phyloP scores from a whole-genome alignment of 1,140 invertebrate genomes.

The Ectropis grisescens region DNA sequence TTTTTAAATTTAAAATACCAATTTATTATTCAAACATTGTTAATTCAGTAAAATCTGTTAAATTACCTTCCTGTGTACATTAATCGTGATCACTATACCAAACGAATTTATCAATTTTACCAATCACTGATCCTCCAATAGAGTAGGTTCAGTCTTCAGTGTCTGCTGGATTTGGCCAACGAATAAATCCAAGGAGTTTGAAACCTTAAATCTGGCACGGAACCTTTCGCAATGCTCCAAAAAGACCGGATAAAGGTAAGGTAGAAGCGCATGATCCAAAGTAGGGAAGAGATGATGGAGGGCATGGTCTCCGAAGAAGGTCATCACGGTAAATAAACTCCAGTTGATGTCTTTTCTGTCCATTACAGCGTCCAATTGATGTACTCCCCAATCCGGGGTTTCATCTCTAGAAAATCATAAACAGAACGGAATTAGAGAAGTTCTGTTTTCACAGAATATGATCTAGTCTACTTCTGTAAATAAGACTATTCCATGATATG shows the following conservation, averaged over 20 bases:
- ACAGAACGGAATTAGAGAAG: not conserved
- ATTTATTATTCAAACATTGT: too few species aligned
- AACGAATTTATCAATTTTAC: too few species aligned
- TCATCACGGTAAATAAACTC: conserved; percentile 77
- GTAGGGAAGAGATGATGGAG: conserved; percentile 89
- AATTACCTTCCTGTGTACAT: too few species aligned
- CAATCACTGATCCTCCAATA: conserved; percentile 11
- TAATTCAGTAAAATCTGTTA: too few species aligned
- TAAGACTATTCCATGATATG: too few species aligned
- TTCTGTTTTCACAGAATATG: too few species aligned
- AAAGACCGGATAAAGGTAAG: conserved; percentile 76
- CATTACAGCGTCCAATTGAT: conserved; percentile 81
- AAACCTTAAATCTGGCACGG: conserved; percentile 68
- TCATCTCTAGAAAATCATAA: conserved; percentile 32
- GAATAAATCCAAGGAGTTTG: conserved; percentile 73
- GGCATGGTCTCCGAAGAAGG: conserved; percentile 81
- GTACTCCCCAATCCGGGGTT: conserved; percentile 82
- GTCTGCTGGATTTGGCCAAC: conserved; percentile 76
- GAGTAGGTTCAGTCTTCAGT: conserved; percentile 27
- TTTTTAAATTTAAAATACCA: too few species aligned
- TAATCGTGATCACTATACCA: too few species aligned
- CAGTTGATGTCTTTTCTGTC: conserved; percentile 80
- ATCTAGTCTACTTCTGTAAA: too few species aligned
- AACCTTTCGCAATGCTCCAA: conserved; percentile 80
- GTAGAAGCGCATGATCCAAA: conserved; percentile 80